Evolutionary conservation across 2,888 invertebrate species (phyloP).

Genomic region (Drosophila barbarae): DNA sequence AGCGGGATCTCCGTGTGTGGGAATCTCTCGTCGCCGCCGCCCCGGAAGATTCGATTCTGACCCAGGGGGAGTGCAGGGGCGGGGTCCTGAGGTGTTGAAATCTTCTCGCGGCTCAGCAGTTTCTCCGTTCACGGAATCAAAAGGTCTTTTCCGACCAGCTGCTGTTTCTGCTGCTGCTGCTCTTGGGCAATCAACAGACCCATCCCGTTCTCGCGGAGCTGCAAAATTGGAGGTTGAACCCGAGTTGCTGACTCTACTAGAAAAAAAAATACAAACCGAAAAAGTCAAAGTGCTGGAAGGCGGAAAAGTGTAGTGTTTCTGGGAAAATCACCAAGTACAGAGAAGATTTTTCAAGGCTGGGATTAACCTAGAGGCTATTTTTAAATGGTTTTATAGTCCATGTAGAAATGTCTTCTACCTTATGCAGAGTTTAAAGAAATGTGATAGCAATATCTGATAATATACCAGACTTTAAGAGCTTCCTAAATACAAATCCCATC

Average conservation of each 20-base stretch:
- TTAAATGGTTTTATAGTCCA: background rate
- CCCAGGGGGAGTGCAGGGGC: background rate
- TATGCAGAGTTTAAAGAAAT: background rate
- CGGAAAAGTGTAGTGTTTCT: slow-evolving; percentile 9
- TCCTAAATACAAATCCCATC: background rate
- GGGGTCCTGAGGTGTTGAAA: slow-evolving; percentile 60
- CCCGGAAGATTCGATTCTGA: slow-evolving; percentile 12
- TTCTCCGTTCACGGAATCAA: slow-evolving; percentile 58
- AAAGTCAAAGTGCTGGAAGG: slow-evolving; percentile 10
- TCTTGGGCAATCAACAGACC: slow-evolving; percentile 15
- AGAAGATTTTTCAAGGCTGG: background rate
- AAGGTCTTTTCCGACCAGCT: slow-evolving; percentile 11
- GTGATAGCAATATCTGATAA: background rate
- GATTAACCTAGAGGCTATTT: background rate
- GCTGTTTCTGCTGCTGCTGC: slow-evolving; percentile 53
- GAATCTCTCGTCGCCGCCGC: slow-evolving; percentile 9
- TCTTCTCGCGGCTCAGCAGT: slow-evolving; percentile 58
- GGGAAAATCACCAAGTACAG: background rate
- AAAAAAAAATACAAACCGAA: slow-evolving; percentile 2
- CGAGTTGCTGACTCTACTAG: slow-evolving; percentile 16
- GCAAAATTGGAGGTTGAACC: slow-evolving; percentile 25
- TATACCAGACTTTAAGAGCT: background rate
- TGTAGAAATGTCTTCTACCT: background rate
- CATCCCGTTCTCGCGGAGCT: background rate
- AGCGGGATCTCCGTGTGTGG: slow-evolving; percentile 35